Percentiles rank a stretch among this genome's conserved stretches.
Evolutionary conservation across 2,888 invertebrate species (phyloP).

Genomic region (Sarcophaga caerulescens): DNA sequence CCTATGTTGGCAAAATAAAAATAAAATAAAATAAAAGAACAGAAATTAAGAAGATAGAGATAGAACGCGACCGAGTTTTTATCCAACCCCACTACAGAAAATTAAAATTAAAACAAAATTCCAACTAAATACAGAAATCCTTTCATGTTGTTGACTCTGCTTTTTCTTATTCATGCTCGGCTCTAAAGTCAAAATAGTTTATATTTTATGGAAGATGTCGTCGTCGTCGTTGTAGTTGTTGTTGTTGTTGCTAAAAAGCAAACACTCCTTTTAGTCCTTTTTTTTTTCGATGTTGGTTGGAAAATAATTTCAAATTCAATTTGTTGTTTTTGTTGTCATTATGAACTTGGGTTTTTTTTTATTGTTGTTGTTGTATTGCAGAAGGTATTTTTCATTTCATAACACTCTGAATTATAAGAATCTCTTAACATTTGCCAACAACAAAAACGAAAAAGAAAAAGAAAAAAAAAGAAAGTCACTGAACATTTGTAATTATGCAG

Average conservation of each 20-base stretch:
- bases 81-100: slow-evolving; percentile 22
- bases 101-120: background rate
- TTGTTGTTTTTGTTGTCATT: slow-evolving; percentile 33
- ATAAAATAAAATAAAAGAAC: background rate
- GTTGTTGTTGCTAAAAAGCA: too few relatives aligned
- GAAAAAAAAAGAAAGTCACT: slow-evolving; percentile 3
- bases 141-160: slow-evolving; percentile 71
- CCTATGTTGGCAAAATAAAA: slow-evolving; percentile 1
- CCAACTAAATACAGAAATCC: slow-evolving; percentile 75
- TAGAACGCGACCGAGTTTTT: slow-evolving; percentile 36
- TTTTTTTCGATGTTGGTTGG: background rate
- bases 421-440: slow-evolving; percentile 23
- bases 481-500: slow-evolving; percentile 56
- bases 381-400: too few relatives aligned
- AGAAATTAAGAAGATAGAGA: background rate
- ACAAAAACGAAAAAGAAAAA: background rate
- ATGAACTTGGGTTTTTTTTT: slow-evolving; percentile 49
- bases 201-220: background rate
- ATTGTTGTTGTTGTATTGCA: background rate
- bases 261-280: background rate
- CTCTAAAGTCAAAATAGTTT: background rate
- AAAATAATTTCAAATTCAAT: background rate
- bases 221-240: background rate
- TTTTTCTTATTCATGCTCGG: background rate
- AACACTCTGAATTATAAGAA: slow-evolving; percentile 1